These are phyloP conservation scores for Cantharis nigra DNA, from an alignment of 2,888 invertebrate species.

Conservation along the genomic window DNA sequence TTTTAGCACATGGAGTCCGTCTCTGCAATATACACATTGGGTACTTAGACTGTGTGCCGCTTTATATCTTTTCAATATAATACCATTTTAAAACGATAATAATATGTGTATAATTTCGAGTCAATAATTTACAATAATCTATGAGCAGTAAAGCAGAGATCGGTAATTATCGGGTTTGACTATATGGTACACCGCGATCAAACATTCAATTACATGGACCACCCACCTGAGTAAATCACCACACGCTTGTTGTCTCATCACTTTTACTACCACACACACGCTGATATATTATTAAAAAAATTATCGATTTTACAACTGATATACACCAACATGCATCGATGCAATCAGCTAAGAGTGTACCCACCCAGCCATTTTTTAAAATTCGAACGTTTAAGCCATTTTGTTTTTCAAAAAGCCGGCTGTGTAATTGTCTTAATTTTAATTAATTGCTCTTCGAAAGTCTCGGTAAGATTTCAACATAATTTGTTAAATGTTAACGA, in stretches of 20 bases:
- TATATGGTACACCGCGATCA: slow-evolving; percentile 44
- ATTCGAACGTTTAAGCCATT: not conserved
- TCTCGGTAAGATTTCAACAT: not conserved
- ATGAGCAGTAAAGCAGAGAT: slow-evolving; percentile 48
- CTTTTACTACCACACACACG: slow-evolving; percentile 25
- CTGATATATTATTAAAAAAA: slow-evolving; percentile 4
- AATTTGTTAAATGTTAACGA: not conserved
- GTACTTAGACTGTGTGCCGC: not conserved
- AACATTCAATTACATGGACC: slow-evolving; percentile 54
- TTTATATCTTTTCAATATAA: not conserved
- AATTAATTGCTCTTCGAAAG: not conserved
- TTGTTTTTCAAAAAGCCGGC: not conserved
- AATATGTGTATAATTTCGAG: slow-evolving; percentile 46
- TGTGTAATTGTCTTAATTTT: not conserved
- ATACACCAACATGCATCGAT: slow-evolving; percentile 3
- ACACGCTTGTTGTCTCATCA: slow-evolving; percentile 38
- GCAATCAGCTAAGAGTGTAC: not conserved
- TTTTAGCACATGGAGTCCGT: not conserved
- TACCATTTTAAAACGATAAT: slow-evolving; percentile 8
- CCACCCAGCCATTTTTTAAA: not conserved
- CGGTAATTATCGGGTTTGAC: slow-evolving; percentile 51
- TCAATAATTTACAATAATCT: slow-evolving; percentile 46
- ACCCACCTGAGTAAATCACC: slow-evolving; percentile 53
- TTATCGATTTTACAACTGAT: not conserved
- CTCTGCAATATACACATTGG: not conserved